phyloP scores from a whole-genome alignment of 1,140 invertebrate species.

The Pemphigus obesinymphae region DNA sequence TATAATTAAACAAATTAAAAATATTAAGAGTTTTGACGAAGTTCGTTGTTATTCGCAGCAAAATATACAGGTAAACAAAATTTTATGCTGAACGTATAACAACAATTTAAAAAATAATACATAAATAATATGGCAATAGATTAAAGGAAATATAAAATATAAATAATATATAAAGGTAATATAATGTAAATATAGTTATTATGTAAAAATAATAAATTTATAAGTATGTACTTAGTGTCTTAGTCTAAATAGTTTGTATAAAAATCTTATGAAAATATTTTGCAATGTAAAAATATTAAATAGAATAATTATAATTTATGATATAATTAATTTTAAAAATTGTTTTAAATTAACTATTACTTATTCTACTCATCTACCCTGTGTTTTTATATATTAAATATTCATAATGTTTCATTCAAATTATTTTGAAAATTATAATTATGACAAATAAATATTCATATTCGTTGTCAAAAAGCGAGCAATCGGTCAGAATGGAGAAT shows the following conservation, averaged over 20 bases:
- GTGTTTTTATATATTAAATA: conserved; percentile 73
- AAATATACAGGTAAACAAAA: not conserved
- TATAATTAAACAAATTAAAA: not conserved
- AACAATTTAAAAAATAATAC: not conserved
- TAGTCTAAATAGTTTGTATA: conserved; percentile 7
- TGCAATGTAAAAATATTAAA: not conserved
- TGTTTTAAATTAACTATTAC: not conserved
- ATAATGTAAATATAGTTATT: no score
- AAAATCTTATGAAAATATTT: conserved; percentile 2
- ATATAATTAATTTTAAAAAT: not conserved
- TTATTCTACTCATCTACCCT: conserved; percentile 59
- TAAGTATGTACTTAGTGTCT: not conserved
- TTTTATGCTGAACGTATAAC: not conserved
- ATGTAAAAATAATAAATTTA: no score
- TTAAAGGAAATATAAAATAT: no score
- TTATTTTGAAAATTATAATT: no score
- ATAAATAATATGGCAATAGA: no score
- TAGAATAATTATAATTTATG: not conserved
- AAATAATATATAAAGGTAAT: not conserved
- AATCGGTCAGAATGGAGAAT: no score
- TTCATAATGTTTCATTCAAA: no score
- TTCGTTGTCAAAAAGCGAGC: no score
- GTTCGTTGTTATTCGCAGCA: not conserved
- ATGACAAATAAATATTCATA: no score
- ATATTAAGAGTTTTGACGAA: not conserved